Percentiles rank a stretch among this genome's conserved stretches.
Conservation (phyloP, 2,113 vertebrate species). For the Amia ocellicauda region DNA sequence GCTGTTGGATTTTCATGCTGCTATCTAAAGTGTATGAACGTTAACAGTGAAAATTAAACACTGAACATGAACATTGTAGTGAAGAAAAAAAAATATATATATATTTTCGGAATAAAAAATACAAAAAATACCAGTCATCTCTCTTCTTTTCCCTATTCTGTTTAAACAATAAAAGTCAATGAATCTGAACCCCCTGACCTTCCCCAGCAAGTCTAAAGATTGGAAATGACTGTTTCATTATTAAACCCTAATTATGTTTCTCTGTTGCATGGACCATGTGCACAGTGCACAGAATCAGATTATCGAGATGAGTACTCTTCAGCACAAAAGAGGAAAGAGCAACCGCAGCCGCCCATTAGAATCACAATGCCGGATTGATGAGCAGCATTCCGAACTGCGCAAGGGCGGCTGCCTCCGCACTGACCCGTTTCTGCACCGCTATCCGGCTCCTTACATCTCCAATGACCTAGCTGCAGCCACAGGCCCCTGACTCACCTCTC, state of each 20-base stretch:
- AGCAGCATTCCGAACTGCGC: constrained; percentile 59
- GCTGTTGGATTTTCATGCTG: too few relatives aligned
- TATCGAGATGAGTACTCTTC: constrained; percentile 61
- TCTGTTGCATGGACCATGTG: constrained; percentile 55
- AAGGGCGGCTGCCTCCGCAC: constrained; percentile 24
- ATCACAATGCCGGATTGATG: constrained; percentile 66
- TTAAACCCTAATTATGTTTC: constrained; percentile 49
- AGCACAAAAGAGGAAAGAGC: constrained; percentile 47
- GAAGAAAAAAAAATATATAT: constrained; percentile 7
- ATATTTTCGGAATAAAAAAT: too few relatives aligned
- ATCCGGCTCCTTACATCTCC: background rate
- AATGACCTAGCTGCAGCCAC: too few relatives aligned
- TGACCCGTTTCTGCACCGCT: background rate
- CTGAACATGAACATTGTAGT: background rate
- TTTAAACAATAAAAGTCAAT: constrained; percentile 18
- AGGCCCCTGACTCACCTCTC: background rate
- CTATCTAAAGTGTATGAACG: too few relatives aligned
- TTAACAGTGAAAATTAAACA: background rate
- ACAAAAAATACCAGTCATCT: background rate
- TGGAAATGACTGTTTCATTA: constrained; percentile 46
- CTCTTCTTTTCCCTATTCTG: background rate
- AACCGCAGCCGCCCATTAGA: constrained; percentile 45
- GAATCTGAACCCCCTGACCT: constrained; percentile 33
- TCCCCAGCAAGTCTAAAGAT: constrained; percentile 24
- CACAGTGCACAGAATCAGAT: constrained; percentile 58